phyloP scores from a whole-genome alignment of 2,113 vertebrate genomes.

The Limanda limanda region DNA sequence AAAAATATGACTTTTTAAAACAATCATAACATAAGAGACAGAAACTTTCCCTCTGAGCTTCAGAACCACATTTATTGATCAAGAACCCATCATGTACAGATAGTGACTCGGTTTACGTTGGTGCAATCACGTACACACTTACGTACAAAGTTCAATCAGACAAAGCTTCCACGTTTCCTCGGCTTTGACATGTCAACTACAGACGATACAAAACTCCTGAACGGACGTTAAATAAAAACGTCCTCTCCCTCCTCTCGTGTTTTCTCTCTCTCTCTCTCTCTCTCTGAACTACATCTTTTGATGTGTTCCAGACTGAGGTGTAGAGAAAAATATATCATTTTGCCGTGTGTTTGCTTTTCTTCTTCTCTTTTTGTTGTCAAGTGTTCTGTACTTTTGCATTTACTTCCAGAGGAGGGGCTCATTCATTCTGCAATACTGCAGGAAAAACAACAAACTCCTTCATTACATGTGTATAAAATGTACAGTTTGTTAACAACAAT shows the following conservation, averaged over 20 bases:
- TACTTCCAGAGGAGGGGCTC: constrained; percentile 43
- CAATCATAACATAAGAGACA: neutral
- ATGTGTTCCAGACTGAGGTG: constrained; percentile 67
- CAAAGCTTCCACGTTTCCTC: neutral
- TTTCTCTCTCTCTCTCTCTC: neutral
- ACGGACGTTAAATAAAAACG: constrained; percentile 8
- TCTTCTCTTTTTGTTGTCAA: constrained; percentile 34
- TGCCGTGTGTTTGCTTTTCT: constrained; percentile 77
- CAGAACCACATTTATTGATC: neutral
- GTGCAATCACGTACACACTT: neutral
- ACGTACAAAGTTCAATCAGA: neutral
- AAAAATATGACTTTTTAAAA: neutral
- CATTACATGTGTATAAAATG: constrained; percentile 84
- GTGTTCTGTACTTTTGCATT: constrained; percentile 49
- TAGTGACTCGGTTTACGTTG: no score
- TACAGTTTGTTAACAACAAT: constrained; percentile 87
- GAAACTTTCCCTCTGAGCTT: constrained; percentile 2
- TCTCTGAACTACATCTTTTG: constrained; percentile 44
- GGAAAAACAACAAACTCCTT: constrained; percentile 48
- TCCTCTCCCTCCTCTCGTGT: constrained; percentile 12
- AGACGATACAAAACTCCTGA: constrained; percentile 7
- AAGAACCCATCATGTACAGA: constrained; percentile 10
- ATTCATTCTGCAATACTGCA: neutral
- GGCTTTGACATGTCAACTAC: constrained; percentile 4
- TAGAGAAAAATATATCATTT: constrained; percentile 76